Evolutionary conservation across 2,888 invertebrate genomes (phyloP), one percentile per base, ranked within the genome.

Genomic region (Zhuqinia jingwanae): DNA sequence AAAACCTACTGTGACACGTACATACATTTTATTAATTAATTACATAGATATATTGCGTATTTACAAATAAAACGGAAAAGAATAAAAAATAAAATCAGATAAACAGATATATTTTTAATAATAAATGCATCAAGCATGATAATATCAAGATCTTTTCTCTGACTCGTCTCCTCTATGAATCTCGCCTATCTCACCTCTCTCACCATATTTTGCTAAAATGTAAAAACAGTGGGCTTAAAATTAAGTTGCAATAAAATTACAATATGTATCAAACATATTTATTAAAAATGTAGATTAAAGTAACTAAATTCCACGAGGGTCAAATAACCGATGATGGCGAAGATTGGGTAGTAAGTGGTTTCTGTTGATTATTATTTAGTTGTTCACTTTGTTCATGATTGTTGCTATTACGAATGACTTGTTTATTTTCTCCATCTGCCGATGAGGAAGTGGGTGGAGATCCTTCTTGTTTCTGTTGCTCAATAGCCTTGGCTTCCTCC

Each of bases 401-500:
- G 1, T 65, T 65, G 2, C 42, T 17, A 65, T 65, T 42, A 8
- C 45, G 20, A 68, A 78, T 63, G 47, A 65, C 50, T 50, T 79
- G 78, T 50, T 63, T 15, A 6, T 79, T 65, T n/a, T 79, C 65
- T 42, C 50, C 45, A 20, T 60, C 45, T 45, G 8, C 10, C 68
- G 15, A 10, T 20, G 68, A 11, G 2, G 68, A 50, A 13, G 25
- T 5, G 0, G 73, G 15, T 15, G 63, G 8, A 47, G 30, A 65
- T 0, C 65, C 25, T n/a, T 68, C 27, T 47, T 80, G 20, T 45
- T 70, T 56, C 47, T 80, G 36, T 36, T 83, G 82, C 3, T 84
- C 83, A 45, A 84, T 84, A 1, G 65, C 76, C 30, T 76, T 80
- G 17, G 53, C 50, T 13, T 87, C 78, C 27, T 88, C 88, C 22